Conservation (phyloP, 2,888 invertebrate species). For the Agonopterix subpropinquella region DNA sequence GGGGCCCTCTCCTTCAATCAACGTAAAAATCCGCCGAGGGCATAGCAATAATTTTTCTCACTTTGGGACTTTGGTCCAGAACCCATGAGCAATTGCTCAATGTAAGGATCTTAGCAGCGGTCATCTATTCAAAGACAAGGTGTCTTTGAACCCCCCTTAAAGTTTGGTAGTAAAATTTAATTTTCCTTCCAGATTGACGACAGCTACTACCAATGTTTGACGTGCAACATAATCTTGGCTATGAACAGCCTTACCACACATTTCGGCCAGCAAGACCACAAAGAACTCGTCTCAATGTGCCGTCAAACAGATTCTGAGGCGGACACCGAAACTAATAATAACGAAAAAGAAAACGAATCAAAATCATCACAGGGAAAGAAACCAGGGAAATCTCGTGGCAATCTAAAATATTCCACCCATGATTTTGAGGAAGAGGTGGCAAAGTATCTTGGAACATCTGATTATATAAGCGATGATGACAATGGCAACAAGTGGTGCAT, state of each 20-base stretch:
- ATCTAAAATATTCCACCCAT: background rate
- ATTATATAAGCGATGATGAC: slow-evolving; percentile 17
- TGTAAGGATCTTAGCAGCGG: no score
- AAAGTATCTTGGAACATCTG: slow-evolving; percentile 13
- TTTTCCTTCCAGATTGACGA: slow-evolving; percentile 30
- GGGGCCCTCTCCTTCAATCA: no score
- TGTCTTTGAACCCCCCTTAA: no score
- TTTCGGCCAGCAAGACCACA: background rate
- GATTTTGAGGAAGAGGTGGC: slow-evolving; percentile 16
- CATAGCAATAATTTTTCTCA: no score
- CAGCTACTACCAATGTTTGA: slow-evolving; percentile 36
- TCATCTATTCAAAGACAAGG: no score
- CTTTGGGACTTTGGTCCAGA: no score
- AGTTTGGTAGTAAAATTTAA: background rate
- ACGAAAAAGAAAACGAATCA: background rate
- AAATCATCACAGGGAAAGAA: background rate
- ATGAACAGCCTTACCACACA: background rate
- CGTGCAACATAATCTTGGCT: slow-evolving; percentile 18
- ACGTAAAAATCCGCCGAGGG: no score
- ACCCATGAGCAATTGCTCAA: no score
- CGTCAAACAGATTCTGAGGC: background rate
- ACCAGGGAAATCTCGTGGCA: background rate
- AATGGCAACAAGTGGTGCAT: slow-evolving; percentile 19
- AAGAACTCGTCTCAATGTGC: background rate
- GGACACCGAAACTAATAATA: background rate